Evolutionary conservation across 2,113 vertebrate genomes (phyloP), one percentile per base, ranked within the genome.

Genomic region (Psettodes erumei): DNA sequence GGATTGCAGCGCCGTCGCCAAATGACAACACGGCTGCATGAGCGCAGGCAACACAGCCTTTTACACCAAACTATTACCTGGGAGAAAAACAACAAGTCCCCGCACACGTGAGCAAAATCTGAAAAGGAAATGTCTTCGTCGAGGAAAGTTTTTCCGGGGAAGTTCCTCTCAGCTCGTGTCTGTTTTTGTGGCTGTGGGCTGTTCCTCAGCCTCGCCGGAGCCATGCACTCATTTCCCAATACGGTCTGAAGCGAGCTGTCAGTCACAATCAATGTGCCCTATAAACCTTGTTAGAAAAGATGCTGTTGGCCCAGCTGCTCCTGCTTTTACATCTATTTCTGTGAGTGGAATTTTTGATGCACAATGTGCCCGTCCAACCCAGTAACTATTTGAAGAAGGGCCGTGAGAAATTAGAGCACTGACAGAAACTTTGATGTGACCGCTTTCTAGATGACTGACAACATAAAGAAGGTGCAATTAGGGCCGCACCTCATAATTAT

Each of bases 251-350:
- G 80, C 35, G 43, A 79, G 83, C 90, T 88, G 90, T 91, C 90
- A 91, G 45, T 92, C 90, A 88, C 64, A 55, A 70, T 85, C 85
- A 62, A 35, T 38, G 80, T 83, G 89, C 63, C 88, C 89, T 85
- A 89, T 85, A 90, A 91, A 91, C 90, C 90, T 70, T 80, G 82
- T 87, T 91, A 71, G 80, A 79, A 79, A 79, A 77, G 76, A 86
- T 73, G 82, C 86, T 75, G 75, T 56, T 38, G 65, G 81, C 86
- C 82, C 67, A 72, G 81, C 88, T 87, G 85, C 84, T 61, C 48
- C 77, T 72, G 43, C 75, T 82, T 85, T 87, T 75, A 76, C 64
- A 67, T 87, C 77, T 82, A 74, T 89, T 90, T 82, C 67, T 79
- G 83, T 65, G 79, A 54, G 67, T 37, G 64, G 68, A 82, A 62